Conservation (phyloP, 2,113 vertebrate species). For the Tetraodon nigroviridis region DNA sequence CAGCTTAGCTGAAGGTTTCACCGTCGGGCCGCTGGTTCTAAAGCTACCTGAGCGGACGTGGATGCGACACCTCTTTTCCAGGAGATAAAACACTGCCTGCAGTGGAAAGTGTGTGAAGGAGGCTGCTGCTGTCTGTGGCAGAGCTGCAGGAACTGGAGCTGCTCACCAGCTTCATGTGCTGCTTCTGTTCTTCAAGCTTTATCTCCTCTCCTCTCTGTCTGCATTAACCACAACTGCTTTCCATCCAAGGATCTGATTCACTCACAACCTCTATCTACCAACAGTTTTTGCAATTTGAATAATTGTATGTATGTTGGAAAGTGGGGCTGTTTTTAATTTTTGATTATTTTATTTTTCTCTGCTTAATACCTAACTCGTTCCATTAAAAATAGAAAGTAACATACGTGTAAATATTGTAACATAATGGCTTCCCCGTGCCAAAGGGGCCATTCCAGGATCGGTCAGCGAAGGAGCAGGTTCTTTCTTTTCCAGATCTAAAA, state of each 20-base stretch:
- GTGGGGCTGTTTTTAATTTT: too few relatives aligned
- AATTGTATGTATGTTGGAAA: too few relatives aligned
- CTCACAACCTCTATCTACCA: too few relatives aligned
- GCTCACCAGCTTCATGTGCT: constrained; percentile 13
- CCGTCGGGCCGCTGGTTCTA: background rate
- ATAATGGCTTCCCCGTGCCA: too few relatives aligned
- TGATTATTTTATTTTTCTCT: too few relatives aligned
- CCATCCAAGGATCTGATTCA: constrained; percentile 40
- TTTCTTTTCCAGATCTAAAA: too few relatives aligned
- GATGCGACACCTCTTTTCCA: background rate
- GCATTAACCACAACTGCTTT: constrained; percentile 24
- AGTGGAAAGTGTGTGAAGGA: background rate
- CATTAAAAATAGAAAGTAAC: too few relatives aligned
- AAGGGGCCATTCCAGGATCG: too few relatives aligned
- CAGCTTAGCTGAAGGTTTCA: background rate
- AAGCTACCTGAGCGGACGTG: background rate
- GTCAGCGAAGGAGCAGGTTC: too few relatives aligned
- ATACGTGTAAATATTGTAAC: too few relatives aligned
- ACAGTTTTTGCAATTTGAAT: too few relatives aligned
- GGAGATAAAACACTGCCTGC: constrained; percentile 3
- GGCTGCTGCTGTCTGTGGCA: background rate
- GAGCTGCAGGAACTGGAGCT: constrained; percentile 2
- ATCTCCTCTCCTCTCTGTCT: constrained; percentile 20
- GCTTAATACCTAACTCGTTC: too few relatives aligned
- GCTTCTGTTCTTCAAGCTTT: constrained; percentile 16